Evolutionary conservation across 2,888 invertebrate species (phyloP).

Genomic region (Lacanobia oleracea): DNA sequence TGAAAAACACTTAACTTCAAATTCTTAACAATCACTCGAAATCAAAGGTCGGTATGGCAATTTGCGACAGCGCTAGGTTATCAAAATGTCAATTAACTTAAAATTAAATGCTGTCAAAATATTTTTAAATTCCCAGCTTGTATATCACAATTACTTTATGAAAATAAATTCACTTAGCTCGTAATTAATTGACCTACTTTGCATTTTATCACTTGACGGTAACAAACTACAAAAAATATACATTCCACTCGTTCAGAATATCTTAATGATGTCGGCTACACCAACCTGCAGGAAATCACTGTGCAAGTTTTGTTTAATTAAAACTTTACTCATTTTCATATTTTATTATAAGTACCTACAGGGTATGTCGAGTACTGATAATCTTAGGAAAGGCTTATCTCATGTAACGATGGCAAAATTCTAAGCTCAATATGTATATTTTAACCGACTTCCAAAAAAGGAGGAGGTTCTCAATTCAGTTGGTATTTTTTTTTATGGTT

Average conservation of each 20-base stretch:
- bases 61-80: too few relatives aligned
- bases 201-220: constrained; percentile 27
- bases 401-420: background rate
- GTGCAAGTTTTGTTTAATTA: constrained; percentile 69
- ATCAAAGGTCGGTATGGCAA: too few relatives aligned
- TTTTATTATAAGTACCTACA: constrained; percentile 19
- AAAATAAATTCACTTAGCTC: constrained; percentile 29
- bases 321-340: constrained; percentile 61
- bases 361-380: background rate
- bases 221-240: constrained; percentile 26
- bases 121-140: background rate
- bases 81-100: too few relatives aligned
- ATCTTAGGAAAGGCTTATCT: background rate
- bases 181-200: constrained; percentile 59
- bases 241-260: constrained; percentile 31
- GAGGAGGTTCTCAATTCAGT: too few relatives aligned
- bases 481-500: too few relatives aligned
- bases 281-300: constrained; percentile 54
- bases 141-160: constrained; percentile 18
- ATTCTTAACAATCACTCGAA: too few relatives aligned
- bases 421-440: too few relatives aligned
- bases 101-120: background rate
- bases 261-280: constrained; percentile 53
- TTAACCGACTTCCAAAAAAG: too few relatives aligned
- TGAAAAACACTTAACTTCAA: too few relatives aligned